Evolutionary conservation across 2,113 vertebrate species (phyloP), one percentile per base, ranked within the genome.

Genomic region (Phrynosoma blainvillii): DNA sequence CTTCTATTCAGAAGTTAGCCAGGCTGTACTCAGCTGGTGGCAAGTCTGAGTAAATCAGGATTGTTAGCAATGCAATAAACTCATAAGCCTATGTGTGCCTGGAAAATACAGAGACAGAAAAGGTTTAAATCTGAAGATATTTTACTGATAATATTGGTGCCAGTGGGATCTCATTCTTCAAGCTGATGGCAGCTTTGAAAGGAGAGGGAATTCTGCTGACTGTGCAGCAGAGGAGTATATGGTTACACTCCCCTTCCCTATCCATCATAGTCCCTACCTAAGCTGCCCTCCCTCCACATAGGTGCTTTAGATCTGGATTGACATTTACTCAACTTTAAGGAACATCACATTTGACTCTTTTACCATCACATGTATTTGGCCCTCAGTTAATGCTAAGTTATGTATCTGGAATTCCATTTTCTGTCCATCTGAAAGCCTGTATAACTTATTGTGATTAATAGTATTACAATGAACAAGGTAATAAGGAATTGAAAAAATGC

Each of bases 321-420:
- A 30, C 25, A 70, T 68, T 68, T 70, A 70, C 0, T 30, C 5
- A 8, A 30, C 68, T 30, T 70, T 27, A 70, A 30, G 25, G 8
- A 90, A 92, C 36, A 36, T 36, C 36, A 36, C 36, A 36, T 36
- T 36, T 36, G 36, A 36, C 36, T 36, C 36, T 36, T 2, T 36
- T 36, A 36, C 36, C 36, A 36, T 36, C 36, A 36, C 36, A 36
- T 36, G 36, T 36, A 36, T 36, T 36, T 36, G 36, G 36, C 36
- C 36, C 36, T 36, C 36, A 36, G 36, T 36, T 36, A 36, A 36
- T 36, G 36, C 36, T 36, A 36, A 36, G 36, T 36, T 36, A 91
- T 86, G 90, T 86, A 88, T 88, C 77, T 90, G 84, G 91, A 93
- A 93, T 92, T 88, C 9, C 52, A 73, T 88, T 94, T 93, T 90